Percentiles rank a stretch among this genome's conserved stretches.
phyloP scores from a whole-genome alignment of 2,797 vertebrate genomes.

The Silurus aristotelis region DNA sequence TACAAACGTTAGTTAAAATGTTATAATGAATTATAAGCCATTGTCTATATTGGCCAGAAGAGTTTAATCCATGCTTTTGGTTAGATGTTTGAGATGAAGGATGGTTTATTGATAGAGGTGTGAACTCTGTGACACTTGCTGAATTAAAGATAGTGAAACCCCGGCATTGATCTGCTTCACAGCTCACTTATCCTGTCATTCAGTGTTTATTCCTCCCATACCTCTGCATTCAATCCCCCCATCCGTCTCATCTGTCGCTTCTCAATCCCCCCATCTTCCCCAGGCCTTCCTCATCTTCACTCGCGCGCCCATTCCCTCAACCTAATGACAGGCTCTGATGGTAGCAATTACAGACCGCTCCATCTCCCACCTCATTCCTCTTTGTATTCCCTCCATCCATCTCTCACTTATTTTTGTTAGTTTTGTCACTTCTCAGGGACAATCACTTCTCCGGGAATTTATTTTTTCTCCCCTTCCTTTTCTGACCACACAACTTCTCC shows the following conservation, averaged over 20 bases:
- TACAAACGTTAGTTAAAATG: no score
- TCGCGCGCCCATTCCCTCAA: conserved; percentile 45
- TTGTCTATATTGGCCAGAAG: no score
- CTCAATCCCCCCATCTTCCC: background rate
- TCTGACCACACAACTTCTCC: conserved; percentile 3
- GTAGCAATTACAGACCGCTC: conserved; percentile 56
- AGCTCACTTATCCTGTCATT: conserved; percentile 59
- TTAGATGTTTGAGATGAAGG: background rate
- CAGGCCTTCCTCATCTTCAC: conserved; percentile 31
- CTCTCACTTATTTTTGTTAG: conserved; percentile 9
- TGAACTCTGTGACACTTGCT: conserved; percentile 48
- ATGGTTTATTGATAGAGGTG: conserved; percentile 48
- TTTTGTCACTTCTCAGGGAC: background rate
- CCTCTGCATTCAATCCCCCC: conserved; percentile 33
- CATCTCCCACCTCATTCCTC: conserved; percentile 28
- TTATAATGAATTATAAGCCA: background rate
- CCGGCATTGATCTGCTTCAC: conserved; percentile 59
- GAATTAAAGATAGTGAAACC: conserved; percentile 55
- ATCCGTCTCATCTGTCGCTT: background rate
- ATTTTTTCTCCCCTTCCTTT: background rate
- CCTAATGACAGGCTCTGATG: conserved; percentile 59
- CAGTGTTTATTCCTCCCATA: conserved; percentile 49
- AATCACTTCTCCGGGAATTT: background rate
- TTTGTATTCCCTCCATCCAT: background rate
- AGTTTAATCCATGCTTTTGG: no score